Evolutionary conservation across 2,888 invertebrate genomes (phyloP).

Genomic region (Ectemnius continuus): DNA sequence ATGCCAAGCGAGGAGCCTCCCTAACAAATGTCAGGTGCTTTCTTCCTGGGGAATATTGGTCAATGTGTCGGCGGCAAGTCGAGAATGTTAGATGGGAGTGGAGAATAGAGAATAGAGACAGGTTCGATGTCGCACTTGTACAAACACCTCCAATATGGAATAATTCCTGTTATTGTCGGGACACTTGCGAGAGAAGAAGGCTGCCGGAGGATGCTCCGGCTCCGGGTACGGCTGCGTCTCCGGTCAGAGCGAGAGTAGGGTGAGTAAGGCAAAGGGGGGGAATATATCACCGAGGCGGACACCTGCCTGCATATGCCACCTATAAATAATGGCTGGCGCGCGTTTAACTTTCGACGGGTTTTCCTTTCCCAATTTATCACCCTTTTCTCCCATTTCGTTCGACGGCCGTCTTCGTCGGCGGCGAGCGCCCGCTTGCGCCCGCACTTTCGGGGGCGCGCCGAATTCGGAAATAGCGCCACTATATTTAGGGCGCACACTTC

Average conservation of each 20-base stretch:
- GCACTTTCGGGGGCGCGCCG: constrained; percentile 13
- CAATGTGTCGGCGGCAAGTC: too few relatives aligned
- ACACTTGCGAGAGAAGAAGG: constrained; percentile 27
- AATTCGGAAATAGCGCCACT: constrained; percentile 52
- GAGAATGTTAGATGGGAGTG: too few relatives aligned
- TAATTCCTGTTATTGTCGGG: constrained; percentile 20
- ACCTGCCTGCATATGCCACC: constrained; percentile 56
- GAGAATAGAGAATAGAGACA: too few relatives aligned
- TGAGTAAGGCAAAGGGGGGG: not conserved
- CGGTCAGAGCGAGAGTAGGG: not conserved
- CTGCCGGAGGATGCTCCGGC: not conserved
- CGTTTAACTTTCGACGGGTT: constrained; percentile 6
- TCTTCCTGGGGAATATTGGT: too few relatives aligned
- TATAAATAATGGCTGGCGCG: constrained; percentile 47
- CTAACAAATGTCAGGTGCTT: too few relatives aligned
- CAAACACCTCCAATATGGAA: constrained; percentile 27
- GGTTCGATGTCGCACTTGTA: constrained; percentile 34
- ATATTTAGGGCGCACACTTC: constrained; percentile 46
- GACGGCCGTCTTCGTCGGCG: constrained; percentile 1
- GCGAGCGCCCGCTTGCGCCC: not conserved
- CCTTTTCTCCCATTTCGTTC: constrained; percentile 32
- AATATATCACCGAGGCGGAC: constrained; percentile 37
- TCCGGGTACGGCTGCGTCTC: too few relatives aligned
- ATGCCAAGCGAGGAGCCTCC: too few relatives aligned
- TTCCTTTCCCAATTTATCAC: constrained; percentile 14